Percentiles rank a stretch among this genome's conserved stretches.
Conservation (phyloP, 2,113 vertebrate genomes). For the Etheostoma spectabile region DNA sequence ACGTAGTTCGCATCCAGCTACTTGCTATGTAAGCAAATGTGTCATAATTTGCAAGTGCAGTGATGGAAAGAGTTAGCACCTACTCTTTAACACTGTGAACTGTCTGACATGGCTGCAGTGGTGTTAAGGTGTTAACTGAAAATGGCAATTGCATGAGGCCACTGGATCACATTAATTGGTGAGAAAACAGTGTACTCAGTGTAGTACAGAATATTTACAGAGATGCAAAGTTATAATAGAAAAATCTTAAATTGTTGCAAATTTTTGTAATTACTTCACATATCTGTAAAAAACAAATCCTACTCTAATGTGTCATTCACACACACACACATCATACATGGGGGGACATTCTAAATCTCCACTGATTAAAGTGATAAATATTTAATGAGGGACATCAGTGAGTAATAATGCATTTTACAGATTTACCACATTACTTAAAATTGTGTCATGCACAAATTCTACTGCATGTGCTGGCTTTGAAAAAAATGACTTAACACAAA, state of each 20-base stretch:
- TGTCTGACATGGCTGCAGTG: slow-evolving; percentile 27
- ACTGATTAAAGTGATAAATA: slow-evolving; percentile 7
- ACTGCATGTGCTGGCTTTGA: not conserved
- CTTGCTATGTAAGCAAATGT: slow-evolving; percentile 61
- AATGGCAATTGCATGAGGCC: slow-evolving; percentile 37
- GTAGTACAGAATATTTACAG: not conserved
- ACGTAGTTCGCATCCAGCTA: slow-evolving; percentile 38
- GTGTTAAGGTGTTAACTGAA: slow-evolving; percentile 51
- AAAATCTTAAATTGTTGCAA: not conserved
- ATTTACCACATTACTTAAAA: slow-evolving; percentile 4
- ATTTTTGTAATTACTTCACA: not conserved
- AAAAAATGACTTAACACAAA: slow-evolving; percentile 4
- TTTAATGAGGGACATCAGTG: slow-evolving; percentile 11
- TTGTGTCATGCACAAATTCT: too few relatives aligned
- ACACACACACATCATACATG: not conserved
- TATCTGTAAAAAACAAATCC: not conserved
- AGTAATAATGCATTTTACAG: not conserved
- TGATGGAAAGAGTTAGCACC: slow-evolving; percentile 67
- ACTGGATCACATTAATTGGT: slow-evolving; percentile 1
- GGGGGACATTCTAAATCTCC: not conserved
- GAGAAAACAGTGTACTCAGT: not conserved
- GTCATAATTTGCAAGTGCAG: slow-evolving; percentile 62
- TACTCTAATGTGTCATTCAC: not conserved
- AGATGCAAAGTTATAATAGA: not conserved
- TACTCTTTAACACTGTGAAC: slow-evolving; percentile 50